Percentiles rank a stretch among this genome's conserved stretches.
Conservation (phyloP, 1,140 invertebrate genomes). For the Cephus cinctus region DNA sequence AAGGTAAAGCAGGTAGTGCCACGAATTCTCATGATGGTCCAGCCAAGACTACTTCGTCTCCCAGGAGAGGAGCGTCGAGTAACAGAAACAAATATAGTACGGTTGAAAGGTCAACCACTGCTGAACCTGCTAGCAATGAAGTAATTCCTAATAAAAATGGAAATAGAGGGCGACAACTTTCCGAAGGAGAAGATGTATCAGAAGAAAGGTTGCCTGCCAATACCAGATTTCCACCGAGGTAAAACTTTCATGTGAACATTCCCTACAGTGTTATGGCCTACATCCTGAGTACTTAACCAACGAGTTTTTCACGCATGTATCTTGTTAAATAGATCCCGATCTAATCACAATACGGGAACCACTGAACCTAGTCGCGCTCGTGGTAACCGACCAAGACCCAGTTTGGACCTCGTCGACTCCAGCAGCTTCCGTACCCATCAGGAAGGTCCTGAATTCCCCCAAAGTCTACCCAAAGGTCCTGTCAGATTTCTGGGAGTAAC, state of each 20-base stretch:
- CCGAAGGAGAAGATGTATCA: slow-evolving; percentile 50
- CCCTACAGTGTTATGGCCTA: background rate
- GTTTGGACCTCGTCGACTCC: slow-evolving; percentile 75
- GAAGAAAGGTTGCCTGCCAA: slow-evolving; percentile 72
- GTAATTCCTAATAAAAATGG: slow-evolving; percentile 62
- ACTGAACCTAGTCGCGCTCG: slow-evolving; percentile 54
- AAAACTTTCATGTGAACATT: slow-evolving; percentile 34
- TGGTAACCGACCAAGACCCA: slow-evolving; percentile 64
- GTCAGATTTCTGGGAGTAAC: slow-evolving; percentile 61
- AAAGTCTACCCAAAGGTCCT: slow-evolving; percentile 57
- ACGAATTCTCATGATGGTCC: slow-evolving; percentile 62
- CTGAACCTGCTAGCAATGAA: slow-evolving; percentile 66
- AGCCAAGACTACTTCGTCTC: slow-evolving; percentile 49
- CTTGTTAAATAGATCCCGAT: slow-evolving; percentile 36
- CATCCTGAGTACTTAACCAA: background rate
- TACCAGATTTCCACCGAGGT: slow-evolving; percentile 76
- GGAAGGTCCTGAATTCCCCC: slow-evolving; percentile 56
- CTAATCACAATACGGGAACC: slow-evolving; percentile 48
- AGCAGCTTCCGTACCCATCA: slow-evolving; percentile 76
- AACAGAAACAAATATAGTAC: slow-evolving; percentile 66
- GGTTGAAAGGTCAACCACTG: slow-evolving; percentile 63
- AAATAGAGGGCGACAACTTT: slow-evolving; percentile 59
- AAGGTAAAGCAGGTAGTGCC: slow-evolving; percentile 52
- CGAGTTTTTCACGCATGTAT: slow-evolving; percentile 5
- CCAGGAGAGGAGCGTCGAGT: slow-evolving; percentile 28